Conservation (phyloP, 2,113 vertebrate species). For the Pteruthius melanotis region DNA sequence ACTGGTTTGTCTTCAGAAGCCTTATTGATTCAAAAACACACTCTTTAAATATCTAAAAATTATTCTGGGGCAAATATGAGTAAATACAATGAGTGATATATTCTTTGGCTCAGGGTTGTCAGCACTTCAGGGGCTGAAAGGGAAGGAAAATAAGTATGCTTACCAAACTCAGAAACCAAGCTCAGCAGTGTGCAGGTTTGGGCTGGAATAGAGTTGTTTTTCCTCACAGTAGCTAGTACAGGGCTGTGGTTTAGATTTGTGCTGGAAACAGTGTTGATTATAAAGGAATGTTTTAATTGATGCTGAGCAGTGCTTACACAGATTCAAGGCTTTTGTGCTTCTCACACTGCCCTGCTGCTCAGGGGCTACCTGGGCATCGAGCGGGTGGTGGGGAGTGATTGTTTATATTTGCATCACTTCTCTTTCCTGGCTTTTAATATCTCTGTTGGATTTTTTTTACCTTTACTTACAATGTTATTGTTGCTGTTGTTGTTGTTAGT, state of each 20-base stretch:
- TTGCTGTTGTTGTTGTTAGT: not conserved
- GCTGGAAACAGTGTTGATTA: not conserved
- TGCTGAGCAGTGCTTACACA: not conserved
- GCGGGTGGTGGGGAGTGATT: rapidly evolving
- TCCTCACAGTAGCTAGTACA: not conserved
- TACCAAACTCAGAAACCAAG: not conserved
- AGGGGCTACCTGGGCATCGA: not conserved
- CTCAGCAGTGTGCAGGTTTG: not conserved
- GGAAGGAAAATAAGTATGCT: not conserved
- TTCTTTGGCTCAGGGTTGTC: not conserved
- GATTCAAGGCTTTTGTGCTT: not conserved
- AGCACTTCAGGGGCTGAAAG: not conserved
- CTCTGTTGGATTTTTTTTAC: not conserved
- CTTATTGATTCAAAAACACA: constrained; percentile 46
- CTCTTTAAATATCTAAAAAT: constrained; percentile 32
- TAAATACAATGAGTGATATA: not conserved
- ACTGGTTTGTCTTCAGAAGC: constrained; percentile 19
- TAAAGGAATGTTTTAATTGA: not conserved
- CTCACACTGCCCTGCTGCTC: not conserved
- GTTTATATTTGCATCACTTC: not conserved
- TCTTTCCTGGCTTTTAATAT: not conserved
- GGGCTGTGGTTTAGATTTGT: not conserved
- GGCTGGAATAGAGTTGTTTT: not conserved
- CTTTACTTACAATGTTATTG: not conserved
- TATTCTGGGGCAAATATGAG: constrained; percentile 25